Conservation (phyloP, 2,113 vertebrate genomes). For the Cottus gobio region DNA sequence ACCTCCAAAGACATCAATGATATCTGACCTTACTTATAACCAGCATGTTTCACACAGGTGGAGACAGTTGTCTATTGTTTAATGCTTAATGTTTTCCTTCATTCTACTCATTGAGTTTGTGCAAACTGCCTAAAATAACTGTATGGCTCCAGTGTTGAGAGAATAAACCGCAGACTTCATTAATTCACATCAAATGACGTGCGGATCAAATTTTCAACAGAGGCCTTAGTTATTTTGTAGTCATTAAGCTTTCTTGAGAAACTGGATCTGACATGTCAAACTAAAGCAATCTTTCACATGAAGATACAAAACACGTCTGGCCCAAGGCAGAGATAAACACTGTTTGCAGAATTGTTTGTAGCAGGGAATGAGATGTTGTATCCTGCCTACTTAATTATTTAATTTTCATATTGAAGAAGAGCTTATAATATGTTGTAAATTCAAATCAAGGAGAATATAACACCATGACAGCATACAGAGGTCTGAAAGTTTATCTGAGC, state of each 20-base stretch:
- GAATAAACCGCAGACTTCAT: slow-evolving; percentile 66
- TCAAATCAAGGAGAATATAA: slow-evolving; percentile 27
- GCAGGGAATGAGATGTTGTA: slow-evolving; percentile 38
- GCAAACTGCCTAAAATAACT: slow-evolving; percentile 54
- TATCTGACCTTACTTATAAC: slow-evolving; percentile 43
- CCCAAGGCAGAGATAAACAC: slow-evolving; percentile 55
- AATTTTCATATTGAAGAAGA: slow-evolving; percentile 30
- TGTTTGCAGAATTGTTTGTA: slow-evolving; percentile 62
- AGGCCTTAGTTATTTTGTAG: slow-evolving; percentile 51
- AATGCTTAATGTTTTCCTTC: slow-evolving; percentile 47
- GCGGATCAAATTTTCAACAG: slow-evolving; percentile 61
- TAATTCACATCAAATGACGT: slow-evolving; percentile 71
- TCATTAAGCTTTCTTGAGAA: slow-evolving; percentile 66
- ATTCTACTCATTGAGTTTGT: slow-evolving; percentile 56
- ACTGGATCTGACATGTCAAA: slow-evolving; percentile 57
- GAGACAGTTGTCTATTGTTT: slow-evolving; percentile 70
- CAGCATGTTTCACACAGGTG: slow-evolving; percentile 42
- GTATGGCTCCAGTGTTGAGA: slow-evolving; percentile 52
- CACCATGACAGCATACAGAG: not conserved
- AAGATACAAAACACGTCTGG: slow-evolving; percentile 46
- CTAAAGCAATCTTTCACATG: slow-evolving; percentile 42
- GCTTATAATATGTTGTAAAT: slow-evolving; percentile 33
- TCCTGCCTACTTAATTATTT: slow-evolving; percentile 57
- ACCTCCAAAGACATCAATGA: slow-evolving; percentile 35
- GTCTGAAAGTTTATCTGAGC: not conserved